These are phyloP conservation scores for Globicephala melas DNA, from an alignment of 2,113 vertebrate species.

Conservation along the genomic window DNA sequence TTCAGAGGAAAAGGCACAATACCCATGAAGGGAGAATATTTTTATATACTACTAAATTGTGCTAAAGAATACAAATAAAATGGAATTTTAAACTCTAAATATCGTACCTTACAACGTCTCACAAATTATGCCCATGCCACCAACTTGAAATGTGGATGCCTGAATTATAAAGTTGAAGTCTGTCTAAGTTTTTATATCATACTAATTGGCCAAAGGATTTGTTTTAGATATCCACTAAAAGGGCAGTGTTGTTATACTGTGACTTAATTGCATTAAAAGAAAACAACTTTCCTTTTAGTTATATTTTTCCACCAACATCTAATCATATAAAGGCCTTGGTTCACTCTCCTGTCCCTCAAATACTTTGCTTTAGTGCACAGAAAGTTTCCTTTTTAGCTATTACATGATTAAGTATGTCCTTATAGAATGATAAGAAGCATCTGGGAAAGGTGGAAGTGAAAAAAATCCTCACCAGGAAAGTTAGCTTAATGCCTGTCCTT, in stretches of 20 bases:
- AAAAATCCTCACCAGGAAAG: slow-evolving; percentile 79
- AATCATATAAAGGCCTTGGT: slow-evolving; percentile 30
- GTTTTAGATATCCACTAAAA: slow-evolving; percentile 7
- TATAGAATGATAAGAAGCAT: slow-evolving; percentile 79
- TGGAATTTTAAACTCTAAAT: slow-evolving; percentile 49
- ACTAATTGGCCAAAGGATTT: slow-evolving; percentile 43
- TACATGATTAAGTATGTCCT: slow-evolving; percentile 68
- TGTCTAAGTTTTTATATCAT: slow-evolving; percentile 14
- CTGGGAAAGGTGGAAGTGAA: slow-evolving; percentile 79
- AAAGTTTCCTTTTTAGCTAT: slow-evolving; percentile 60
- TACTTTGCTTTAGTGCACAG: slow-evolving; percentile 41
- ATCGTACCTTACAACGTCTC: slow-evolving; percentile 36
- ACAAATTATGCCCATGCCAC: slow-evolving; percentile 49
- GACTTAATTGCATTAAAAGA: slow-evolving; percentile 46
- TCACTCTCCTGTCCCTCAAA: slow-evolving; percentile 42
- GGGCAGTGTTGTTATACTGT: neutral
- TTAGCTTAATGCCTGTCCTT: slow-evolving; percentile 77
- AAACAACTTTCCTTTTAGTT: slow-evolving; percentile 6
- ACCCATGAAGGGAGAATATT: slow-evolving; percentile 4
- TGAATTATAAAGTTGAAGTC: slow-evolving; percentile 20
- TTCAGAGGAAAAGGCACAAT: slow-evolving; percentile 35
- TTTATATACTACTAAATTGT: slow-evolving; percentile 31
- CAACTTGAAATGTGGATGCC: slow-evolving; percentile 33
- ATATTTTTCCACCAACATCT: slow-evolving; percentile 53
- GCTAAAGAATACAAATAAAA: slow-evolving; percentile 60